phyloP scores from a whole-genome alignment of 2,113 vertebrate genomes.

The Etia nguti region DNA sequence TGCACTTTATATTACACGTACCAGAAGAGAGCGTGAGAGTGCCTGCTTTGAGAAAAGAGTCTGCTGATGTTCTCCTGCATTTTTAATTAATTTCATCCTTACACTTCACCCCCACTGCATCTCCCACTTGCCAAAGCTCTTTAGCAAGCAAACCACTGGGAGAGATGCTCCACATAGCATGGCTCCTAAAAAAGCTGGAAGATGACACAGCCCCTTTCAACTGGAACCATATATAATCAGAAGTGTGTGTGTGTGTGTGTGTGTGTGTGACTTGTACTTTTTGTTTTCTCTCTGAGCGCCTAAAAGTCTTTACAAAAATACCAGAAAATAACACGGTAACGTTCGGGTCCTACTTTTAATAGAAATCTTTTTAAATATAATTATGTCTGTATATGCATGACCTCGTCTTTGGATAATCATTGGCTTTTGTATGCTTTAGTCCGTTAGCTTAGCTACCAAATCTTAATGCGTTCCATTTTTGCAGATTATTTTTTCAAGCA shows the following conservation, averaged over 20 bases:
- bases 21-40: constrained; percentile 35
- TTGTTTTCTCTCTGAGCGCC: background rate
- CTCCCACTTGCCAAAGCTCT: constrained; percentile 49
- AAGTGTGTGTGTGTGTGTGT: background rate
- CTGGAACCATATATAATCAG: background rate
- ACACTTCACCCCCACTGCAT: constrained; percentile 32
- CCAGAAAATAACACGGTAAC: background rate
- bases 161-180: constrained; percentile 7
- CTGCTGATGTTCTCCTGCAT: constrained; percentile 59
- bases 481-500: background rate
- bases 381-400: background rate
- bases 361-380: background rate
- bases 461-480: background rate
- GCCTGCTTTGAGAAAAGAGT: constrained; percentile 41
- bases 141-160: constrained; percentile 40
- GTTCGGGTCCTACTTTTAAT: background rate
- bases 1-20: constrained; percentile 20
- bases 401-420: background rate
- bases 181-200: constrained; percentile 18
- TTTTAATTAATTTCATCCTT: constrained; percentile 63
- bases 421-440: background rate
- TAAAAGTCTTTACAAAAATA: background rate
- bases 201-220: constrained; percentile 22
- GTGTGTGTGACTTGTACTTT: background rate
- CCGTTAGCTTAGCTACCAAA: background rate